A percentile compares a stretch with the other conserved stretches of the same genome.
phyloP scores from a whole-genome alignment of 2,888 invertebrate genomes.

The Tipula lateralis region DNA sequence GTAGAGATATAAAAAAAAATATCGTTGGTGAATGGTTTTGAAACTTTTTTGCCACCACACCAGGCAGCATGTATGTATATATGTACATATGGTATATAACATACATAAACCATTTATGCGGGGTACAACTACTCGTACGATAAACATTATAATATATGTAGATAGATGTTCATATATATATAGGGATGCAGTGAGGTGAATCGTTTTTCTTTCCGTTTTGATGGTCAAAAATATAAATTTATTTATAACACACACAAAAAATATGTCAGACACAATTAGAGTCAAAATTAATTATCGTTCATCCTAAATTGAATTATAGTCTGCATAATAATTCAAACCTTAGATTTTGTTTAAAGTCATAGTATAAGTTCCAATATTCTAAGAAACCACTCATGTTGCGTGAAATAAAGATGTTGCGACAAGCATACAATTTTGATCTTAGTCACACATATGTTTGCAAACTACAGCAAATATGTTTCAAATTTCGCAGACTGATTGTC shows the following conservation, averaged over 20 bases:
- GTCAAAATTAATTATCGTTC: background rate
- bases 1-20: background rate
- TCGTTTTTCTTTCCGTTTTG: background rate
- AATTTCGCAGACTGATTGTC: too few relatives aligned
- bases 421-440: too few relatives aligned
- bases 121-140: slow-evolving; percentile 15
- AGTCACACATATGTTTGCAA: too few relatives aligned
- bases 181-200: background rate
- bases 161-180: background rate
- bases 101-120: background rate
- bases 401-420: too few relatives aligned
- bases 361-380: too few relatives aligned
- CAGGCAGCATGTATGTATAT: background rate
- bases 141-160: too few relatives aligned
- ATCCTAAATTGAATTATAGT: background rate
- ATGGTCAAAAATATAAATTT: slow-evolving; percentile 14
- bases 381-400: too few relatives aligned
- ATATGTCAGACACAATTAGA: slow-evolving; percentile 24
- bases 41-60: background rate
- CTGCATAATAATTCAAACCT: too few relatives aligned
- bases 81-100: background rate
- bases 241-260: background rate
- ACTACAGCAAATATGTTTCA: too few relatives aligned
- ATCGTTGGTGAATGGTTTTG: background rate
- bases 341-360: too few relatives aligned